Evolutionary conservation across 2,113 vertebrate genomes (phyloP).

Genomic region (Tinamus guttatus): DNA sequence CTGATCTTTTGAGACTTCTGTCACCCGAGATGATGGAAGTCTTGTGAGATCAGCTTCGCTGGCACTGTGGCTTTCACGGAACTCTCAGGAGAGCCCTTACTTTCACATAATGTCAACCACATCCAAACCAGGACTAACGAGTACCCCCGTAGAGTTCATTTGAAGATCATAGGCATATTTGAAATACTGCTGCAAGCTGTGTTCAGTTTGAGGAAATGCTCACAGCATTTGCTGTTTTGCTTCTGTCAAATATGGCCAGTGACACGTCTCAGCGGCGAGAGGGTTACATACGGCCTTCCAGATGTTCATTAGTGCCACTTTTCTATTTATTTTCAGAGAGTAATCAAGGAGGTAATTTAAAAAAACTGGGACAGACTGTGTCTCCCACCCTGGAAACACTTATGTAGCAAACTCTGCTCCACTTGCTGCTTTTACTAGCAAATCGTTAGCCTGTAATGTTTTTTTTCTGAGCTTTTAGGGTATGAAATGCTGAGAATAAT

Average conservation of each 20-base stretch:
- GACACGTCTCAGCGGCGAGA: background rate
- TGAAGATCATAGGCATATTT: slow-evolving; percentile 28
- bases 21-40: slow-evolving; percentile 64
- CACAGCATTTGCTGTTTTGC: slow-evolving; percentile 17
- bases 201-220: slow-evolving; percentile 26
- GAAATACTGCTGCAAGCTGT: slow-evolving; percentile 49
- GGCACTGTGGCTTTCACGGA: slow-evolving; percentile 35
- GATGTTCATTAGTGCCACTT: slow-evolving; percentile 42
- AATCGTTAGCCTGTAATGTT: background rate
- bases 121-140: slow-evolving; percentile 27
- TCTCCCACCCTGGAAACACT: slow-evolving; percentile 65
- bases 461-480: background rate
- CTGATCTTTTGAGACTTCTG: slow-evolving; percentile 66
- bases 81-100: slow-evolving; percentile 56
- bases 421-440: slow-evolving; percentile 16
- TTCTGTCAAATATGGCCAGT: background rate
- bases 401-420: background rate
- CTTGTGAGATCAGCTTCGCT: slow-evolving; percentile 71
- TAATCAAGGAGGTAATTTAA: slow-evolving; percentile 35
- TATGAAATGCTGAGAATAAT: background rate
- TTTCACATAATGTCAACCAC: slow-evolving; percentile 57
- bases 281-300: slow-evolving; percentile 9
- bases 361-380: background rate
- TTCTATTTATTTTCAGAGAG: slow-evolving; percentile 30
- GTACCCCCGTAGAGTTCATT: slow-evolving; percentile 16